Evolutionary conservation across 1,140 invertebrate species (phyloP).

Genomic region (Scylla paramamosain): DNA sequence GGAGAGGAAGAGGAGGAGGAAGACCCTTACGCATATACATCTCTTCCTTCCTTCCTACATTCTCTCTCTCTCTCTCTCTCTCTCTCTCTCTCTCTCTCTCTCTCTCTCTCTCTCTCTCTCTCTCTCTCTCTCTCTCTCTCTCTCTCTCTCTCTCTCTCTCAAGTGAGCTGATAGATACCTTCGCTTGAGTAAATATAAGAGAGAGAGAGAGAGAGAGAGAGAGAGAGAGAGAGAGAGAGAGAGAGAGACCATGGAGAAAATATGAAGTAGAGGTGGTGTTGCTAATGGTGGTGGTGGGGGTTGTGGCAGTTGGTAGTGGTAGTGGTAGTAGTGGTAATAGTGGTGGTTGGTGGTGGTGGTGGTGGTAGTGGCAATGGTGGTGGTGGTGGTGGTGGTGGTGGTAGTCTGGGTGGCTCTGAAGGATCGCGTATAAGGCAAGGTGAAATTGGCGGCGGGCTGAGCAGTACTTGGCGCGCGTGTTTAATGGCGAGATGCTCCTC

Average conservation of each 20-base stretch:
- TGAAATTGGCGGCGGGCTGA: background rate
- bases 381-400: too few relatives aligned
- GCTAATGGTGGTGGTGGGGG: too few relatives aligned
- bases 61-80: background rate
- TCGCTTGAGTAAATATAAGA: background rate
- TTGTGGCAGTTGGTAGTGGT: too few relatives aligned
- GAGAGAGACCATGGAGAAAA: too few relatives aligned
- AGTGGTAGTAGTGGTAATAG: too few relatives aligned
- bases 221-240: background rate
- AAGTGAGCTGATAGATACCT: background rate
- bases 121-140: constrained; percentile 16
- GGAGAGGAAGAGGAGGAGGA: too few relatives aligned
- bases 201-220: background rate
- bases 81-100: background rate
- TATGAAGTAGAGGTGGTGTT: too few relatives aligned
- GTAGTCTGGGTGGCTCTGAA: background rate
- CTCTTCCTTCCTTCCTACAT: background rate
- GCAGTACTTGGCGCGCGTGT: background rate
- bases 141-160: background rate
- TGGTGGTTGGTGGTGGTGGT: too few relatives aligned
- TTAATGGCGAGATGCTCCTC: background rate
- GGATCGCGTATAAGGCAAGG: background rate
- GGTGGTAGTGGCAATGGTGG: too few relatives aligned
- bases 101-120: background rate
- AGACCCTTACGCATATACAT: background rate